Percentiles rank a stretch among this genome's conserved stretches.
Conservation (phyloP, 1,140 invertebrate species). For the Temnothorax longispinosus region DNA sequence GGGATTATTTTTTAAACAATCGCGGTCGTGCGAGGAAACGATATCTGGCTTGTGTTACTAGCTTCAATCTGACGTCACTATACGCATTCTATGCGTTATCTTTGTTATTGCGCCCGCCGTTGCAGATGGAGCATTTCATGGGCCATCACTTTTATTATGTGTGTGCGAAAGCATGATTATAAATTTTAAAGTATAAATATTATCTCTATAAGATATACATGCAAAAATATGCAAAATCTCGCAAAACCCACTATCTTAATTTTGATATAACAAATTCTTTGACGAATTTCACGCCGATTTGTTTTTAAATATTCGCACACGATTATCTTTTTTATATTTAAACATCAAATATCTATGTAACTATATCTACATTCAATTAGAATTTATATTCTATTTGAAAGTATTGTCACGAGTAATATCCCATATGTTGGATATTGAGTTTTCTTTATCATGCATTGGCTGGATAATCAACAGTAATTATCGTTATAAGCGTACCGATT, state of each 20-base stretch:
- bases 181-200: conserved; percentile 23
- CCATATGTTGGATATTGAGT: neutral
- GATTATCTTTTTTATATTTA: neutral
- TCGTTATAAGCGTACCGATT: conserved; percentile 46
- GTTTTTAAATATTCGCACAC: neutral
- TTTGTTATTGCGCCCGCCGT: conserved; percentile 19
- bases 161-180: neutral
- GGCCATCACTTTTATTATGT: conserved; percentile 41
- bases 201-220: conserved; percentile 20
- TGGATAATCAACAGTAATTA: conserved; percentile 33
- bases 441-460: neutral
- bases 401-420: neutral
- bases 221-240: conserved; percentile 14
- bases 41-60: conserved; percentile 65
- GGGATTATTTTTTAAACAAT: conserved; percentile 73
- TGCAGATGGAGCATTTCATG: conserved; percentile 47
- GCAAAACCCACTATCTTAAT: neutral
- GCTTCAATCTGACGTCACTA: conserved; percentile 50
- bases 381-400: neutral
- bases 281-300: neutral
- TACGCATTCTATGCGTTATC: conserved; percentile 22
- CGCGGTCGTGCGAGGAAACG: conserved; percentile 9
- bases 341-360: neutral
- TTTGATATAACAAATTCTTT: neutral
- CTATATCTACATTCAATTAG: neutral